Base-by-base conservation (phyloP, 2,888 invertebrate genomes). In the Timema cristinae region DNA sequence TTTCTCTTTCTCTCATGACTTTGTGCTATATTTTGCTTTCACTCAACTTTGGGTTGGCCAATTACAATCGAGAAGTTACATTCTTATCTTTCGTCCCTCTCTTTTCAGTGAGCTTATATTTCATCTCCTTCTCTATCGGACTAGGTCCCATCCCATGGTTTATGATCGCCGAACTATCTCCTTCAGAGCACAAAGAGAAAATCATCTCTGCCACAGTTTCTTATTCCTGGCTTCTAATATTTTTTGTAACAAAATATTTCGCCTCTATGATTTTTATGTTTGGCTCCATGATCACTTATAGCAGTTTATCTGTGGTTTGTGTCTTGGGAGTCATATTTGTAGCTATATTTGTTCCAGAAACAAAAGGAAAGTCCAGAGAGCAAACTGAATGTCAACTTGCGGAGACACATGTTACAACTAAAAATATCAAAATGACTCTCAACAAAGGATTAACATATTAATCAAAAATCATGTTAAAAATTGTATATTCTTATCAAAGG, bases 1-100 rank as follows among this genome's bases (percentile, higher is more conserved):
- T 90, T 47, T 94, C 94, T 0, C 88, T 91, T 0, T 79, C 87
- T 50, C 88, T 90, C 0, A 91, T 91, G 82, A 84, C 87, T 0
- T 15, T 78, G 2, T 77, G 79, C 56, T 72, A 81, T 66, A 66
- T 79, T 54, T 72, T 77, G 51, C 74, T 82, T 72, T 77, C 81
- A 48, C 69, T 76, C 50, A 79, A 79, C 73, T 80, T 81, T 69
- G 77, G 76, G 51, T 67, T 79, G n/a, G 32, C 71, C 13, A 69
- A 73, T 1, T 50, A 70, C 79, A 50, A 76, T 72, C 50, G 69
- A 32, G 69, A 72, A 13, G 9, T 69, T 5, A 32, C 16, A 32
- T 59, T 59, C 16, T 68, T 66, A 51, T 8, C 66, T n/a, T 82
- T 81, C 80, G 73, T 84, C 13, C 83, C 83, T 6, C 73, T 84